These are phyloP conservation scores for Myotis daubentonii DNA, from an alignment of 2,797 vertebrate genomes.

Conservation along the genomic window DNA sequence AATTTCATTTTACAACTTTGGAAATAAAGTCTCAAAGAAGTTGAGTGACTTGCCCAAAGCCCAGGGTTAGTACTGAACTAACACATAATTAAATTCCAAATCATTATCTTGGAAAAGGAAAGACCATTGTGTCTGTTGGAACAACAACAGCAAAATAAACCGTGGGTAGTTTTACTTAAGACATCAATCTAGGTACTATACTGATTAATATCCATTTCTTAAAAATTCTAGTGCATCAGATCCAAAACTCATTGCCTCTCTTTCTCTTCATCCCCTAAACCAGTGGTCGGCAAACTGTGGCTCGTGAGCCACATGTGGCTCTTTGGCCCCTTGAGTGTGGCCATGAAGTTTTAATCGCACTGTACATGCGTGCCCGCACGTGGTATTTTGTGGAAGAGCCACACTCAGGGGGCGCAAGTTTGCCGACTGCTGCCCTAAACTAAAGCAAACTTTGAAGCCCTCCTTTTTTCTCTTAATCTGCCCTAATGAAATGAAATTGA, in stretches of 20 bases:
- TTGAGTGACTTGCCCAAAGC: background rate
- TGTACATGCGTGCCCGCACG: too few relatives aligned
- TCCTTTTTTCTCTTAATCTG: background rate
- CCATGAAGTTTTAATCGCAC: too few relatives aligned
- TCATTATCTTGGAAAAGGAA: background rate
- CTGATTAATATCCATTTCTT: background rate
- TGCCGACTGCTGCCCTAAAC: too few relatives aligned
- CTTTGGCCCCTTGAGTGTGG: background rate
- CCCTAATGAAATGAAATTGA: conserved; percentile 3
- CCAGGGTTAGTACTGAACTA: background rate
- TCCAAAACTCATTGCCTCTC: background rate
- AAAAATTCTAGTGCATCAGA: background rate
- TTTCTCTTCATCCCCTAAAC: background rate
- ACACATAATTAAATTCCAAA: background rate
- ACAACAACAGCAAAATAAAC: background rate
- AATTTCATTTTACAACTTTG: background rate
- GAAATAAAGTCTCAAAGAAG: background rate
- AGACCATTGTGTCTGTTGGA: background rate
- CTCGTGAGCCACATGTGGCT: too few relatives aligned
- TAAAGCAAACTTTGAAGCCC: background rate
- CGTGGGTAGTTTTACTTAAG: background rate
- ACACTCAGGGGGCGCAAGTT: too few relatives aligned
- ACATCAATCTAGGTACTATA: background rate
- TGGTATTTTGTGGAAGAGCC: too few relatives aligned
- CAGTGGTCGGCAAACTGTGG: too few relatives aligned